These are phyloP conservation scores for Notechis scutatus DNA, from an alignment of 2,113 vertebrate genomes.

Conservation along the genomic window DNA sequence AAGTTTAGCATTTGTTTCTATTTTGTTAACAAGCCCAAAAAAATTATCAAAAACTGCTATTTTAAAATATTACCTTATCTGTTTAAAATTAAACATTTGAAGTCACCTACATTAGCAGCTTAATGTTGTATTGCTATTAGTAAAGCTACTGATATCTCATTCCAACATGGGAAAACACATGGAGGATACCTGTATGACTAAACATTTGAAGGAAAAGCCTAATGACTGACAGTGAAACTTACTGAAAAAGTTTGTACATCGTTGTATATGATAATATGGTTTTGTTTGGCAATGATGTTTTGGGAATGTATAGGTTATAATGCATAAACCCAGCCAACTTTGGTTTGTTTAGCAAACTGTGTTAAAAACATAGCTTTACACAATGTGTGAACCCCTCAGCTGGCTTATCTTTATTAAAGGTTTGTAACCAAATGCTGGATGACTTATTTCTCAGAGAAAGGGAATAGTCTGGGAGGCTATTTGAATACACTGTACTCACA, in stretches of 20 bases:
- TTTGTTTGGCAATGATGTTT: too few species aligned
- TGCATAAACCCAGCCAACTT: too few species aligned
- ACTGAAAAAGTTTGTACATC: not conserved
- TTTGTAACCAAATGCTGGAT: not conserved
- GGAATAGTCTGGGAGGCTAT: not conserved
- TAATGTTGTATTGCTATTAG: not conserved
- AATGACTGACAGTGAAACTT: not conserved
- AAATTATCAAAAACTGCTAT: not conserved
- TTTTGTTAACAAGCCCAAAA: not conserved
- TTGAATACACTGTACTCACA: not conserved
- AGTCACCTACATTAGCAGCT: not conserved
- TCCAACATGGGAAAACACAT: not conserved
- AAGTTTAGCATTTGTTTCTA: not conserved
- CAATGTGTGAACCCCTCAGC: not conserved
- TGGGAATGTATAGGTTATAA: too few species aligned
- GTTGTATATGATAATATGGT: too few species aligned
- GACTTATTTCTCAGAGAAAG: not conserved
- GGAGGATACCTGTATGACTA: not conserved
- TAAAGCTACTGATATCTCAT: not conserved
- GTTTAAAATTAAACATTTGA: not conserved
- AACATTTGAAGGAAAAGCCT: not conserved
- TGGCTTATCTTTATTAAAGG: not conserved
- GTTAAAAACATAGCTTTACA: not conserved
- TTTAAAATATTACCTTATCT: not conserved
- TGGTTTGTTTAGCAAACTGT: too few species aligned